Evolutionary conservation across 2,113 vertebrate species (phyloP), one percentile per base, ranked within the genome.

Genomic region (Gobiocypris rarus): DNA sequence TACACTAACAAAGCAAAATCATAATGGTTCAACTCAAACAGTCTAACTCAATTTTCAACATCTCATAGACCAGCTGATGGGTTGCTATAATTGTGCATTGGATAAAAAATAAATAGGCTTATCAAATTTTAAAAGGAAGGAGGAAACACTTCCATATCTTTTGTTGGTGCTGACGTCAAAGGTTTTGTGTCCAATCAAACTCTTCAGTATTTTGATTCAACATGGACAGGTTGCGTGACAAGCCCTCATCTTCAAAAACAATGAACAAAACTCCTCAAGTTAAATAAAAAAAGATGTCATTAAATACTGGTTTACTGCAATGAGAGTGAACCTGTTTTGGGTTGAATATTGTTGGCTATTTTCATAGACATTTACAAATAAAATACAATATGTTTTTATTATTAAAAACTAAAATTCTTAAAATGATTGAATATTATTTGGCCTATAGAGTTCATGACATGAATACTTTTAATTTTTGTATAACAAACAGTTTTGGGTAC

Each of bases 221-320:
- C 69, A 19, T 0, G 45, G 45, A 52, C 45, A 75, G 73, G 26
- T 75, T 52, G 73, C 48, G 48, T 75, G 73, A 75, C 73, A 75
- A 75, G 48, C 48, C 45, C 73, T 75, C 48, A 75, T 52, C 73
- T 75, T 75, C 26, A 52, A 28, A 75, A 75, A 52, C 45, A 45
- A 22, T 52, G 48, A 75, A 50, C 48, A 50, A 24, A n/a, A 22
- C 61, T 65, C 24, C 28, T 28, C 24, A 65, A 69, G 38, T n/a
- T n/a, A 75, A 17, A 48, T 19, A 52, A 75, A 43, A n/a, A 74
- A 26, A 50, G 9, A 8, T 75, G 24, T 1, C 13, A 11, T 17
- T 52, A 48, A 73, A 71, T 45, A 71, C 11, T 7, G 10, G 5
- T 71, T n/a, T 71, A 43, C 43, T 48, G 4, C n/a, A 74, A 28